Evolutionary conservation across 2,113 vertebrate species (phyloP), one percentile per base, ranked within the genome.

Genomic region (Apodemus speciosus): DNA sequence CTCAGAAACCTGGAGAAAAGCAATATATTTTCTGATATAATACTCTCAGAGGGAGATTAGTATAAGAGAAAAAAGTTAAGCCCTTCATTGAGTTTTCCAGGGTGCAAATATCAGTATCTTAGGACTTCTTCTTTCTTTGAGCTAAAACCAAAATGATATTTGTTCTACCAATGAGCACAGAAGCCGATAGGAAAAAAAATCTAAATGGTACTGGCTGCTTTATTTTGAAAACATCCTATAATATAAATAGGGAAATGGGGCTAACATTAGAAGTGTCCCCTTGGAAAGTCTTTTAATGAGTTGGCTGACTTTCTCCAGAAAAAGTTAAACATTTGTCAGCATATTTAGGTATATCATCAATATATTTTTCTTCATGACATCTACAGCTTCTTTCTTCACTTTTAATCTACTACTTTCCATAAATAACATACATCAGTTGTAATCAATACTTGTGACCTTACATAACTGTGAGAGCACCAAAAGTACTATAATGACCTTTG

Each of bases 1-100:
- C 62, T 84, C 53, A 90, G 69, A 7, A 96, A 66, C 23, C 23
- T 16, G 46, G 92, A 94, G 32, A 88, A 68, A 88, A 58, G 9
- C 60, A 49, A 10, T 56, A 16, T 6, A 2, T 68, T 83, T 85
- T 92, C 40, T 64, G 8, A 86, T 79, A 72, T 60, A 79, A 94
- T 64, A 27, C 4, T 90, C 32, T 89, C 49, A 69, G 56, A 92
- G 46, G 60, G 23, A 94, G 58, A 56, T n/a, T 89, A 25, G 2
- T 13, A 46, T 77, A 66, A 64, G 30, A 85, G 15, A 86, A 90
- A 93, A 85, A 88, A 30, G 0, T 58, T 3, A 94, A 94, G 30
- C 6, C 25, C 18, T 35, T 71, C 18, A 38, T 25, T 58, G 2
- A 0, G 10, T 83, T 77, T 94, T 49, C 25, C 83, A 13, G 62